Base-by-base conservation (phyloP, 2,888 invertebrate species). In the Mythimna vitellina region DNA sequence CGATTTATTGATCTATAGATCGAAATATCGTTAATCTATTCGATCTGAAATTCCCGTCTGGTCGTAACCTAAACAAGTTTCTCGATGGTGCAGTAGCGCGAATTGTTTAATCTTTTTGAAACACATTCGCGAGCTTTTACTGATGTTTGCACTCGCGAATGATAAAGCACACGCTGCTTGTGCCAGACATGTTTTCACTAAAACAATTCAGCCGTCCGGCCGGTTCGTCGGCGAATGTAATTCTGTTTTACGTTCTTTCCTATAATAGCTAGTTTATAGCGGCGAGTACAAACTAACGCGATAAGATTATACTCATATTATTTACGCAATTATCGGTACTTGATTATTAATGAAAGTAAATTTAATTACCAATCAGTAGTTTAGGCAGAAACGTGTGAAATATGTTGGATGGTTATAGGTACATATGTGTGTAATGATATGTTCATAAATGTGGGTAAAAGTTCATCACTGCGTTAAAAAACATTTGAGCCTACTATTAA, bases 71-170 rank as follows among this genome's bases (percentile, higher is more conserved):
- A 83, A 87, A 89, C 85, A 84, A 78, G 73, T 78, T 86, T 81
- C 82, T 75, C 76, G 81, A 80, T 82, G 76, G 73, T 86, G 86
- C 89, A 89, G 84, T 83, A 81, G 72, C 73, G 78, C 81, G 81
- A 88, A 88, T 86, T 91, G 90, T 92, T 92, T 89, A 90, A 91
- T 90, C 87, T 91, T 90, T 88, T 86, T 82, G 81, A 83, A 87
- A 87, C 83, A 82, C 86, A 87, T 88, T 89, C 79, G 86, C 83
- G 69, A 87, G 89, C 88, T 92, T 91, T 91, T 91, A 89, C 89
- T 89, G 87, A 87, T 91, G 90, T 93, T 92, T 92, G 90, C 91
- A 91, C 90, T 91, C 82, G 89, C 89, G 89, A 93, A 92, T 93
- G 93, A 93, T 94, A 93, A 87, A 93, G 89, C 89, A 89, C 93